Evolutionary conservation across 2,113 vertebrate species (phyloP), one percentile per base, ranked within the genome.

Genomic region (Tauraco erythrolophus): DNA sequence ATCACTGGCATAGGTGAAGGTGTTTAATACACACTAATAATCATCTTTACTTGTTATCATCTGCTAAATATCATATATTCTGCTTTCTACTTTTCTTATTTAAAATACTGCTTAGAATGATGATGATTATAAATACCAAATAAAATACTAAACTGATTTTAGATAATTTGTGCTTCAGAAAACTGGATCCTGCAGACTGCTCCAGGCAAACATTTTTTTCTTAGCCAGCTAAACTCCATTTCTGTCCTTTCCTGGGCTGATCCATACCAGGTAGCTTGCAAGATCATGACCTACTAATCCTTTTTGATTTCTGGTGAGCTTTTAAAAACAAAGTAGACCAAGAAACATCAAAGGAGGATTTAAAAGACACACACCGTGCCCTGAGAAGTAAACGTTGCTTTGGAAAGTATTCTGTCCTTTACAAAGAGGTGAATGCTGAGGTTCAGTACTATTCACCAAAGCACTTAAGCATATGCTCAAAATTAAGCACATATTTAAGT

Each of bases 221-320:
- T 89, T 91, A 76, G 66, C 87, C 58, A 66, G 75, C 89, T 79
- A 22, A 91, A 91, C 81, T 92, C 54, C 43, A 14, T 88, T 94
- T 89, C 91, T 91, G 87, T 91, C 89, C 77, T 91, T 96, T 88
- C 48, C 81, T 94, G 74, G 50, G n/a, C 96, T 97, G 96, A 97
- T 94, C 92, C 81, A 95, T 95, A 92, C 95, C 93, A 95, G 96
- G 97, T 97, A 97, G 94, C 92, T 95, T 95, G 93, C 86, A 70
- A 60, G 95, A 96, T 96, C 97, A 96, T 96, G 95, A 96, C 95
- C 94, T 91, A 77, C 95, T 97, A 97, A 97, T 96, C 95, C 95
- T 95, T 95, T 95, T 92, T 88, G 94, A 95, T 91, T 97, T 97
- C 95, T 96, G 84, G 84, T 95, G 94, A 96, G 93, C 93, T 92